Evolutionary conservation across 2,113 vertebrate genomes (phyloP).

Genomic region (Coptodon bakossiorum): DNA sequence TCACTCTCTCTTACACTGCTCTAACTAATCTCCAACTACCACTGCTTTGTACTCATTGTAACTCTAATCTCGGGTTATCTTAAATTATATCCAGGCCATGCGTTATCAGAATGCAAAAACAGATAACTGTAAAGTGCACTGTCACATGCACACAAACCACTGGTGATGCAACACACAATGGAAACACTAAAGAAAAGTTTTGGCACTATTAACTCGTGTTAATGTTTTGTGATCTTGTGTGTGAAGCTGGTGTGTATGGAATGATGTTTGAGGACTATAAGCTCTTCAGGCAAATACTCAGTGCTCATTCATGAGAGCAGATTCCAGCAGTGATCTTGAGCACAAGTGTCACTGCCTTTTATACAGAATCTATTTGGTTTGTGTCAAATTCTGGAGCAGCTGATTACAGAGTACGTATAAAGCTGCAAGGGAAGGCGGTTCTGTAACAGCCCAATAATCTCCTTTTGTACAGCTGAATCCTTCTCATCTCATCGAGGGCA

Average conservation of each 20-base stretch:
- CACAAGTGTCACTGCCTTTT: background rate
- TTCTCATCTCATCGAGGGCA: conserved; percentile 8
- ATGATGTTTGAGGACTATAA: background rate
- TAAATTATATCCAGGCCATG: background rate
- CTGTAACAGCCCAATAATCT: background rate
- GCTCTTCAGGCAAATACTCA: background rate
- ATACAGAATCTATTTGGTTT: background rate
- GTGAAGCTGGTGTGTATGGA: background rate
- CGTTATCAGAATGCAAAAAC: conserved; percentile 1
- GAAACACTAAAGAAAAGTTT: background rate
- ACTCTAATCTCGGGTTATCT: background rate
- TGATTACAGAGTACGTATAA: background rate
- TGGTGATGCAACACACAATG: background rate
- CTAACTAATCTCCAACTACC: background rate
- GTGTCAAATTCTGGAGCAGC: background rate
- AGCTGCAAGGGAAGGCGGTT: background rate
- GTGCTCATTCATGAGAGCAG: background rate
- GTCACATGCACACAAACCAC: background rate
- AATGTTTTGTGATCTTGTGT: background rate
- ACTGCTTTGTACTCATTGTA: background rate
- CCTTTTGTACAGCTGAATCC: background rate
- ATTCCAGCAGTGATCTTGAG: background rate
- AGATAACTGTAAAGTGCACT: background rate
- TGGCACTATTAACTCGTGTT: background rate
- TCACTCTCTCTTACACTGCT: background rate